These are phyloP conservation scores for Lineus longissimus DNA, from an alignment of 1,140 invertebrate species.

Conservation along the genomic window DNA sequence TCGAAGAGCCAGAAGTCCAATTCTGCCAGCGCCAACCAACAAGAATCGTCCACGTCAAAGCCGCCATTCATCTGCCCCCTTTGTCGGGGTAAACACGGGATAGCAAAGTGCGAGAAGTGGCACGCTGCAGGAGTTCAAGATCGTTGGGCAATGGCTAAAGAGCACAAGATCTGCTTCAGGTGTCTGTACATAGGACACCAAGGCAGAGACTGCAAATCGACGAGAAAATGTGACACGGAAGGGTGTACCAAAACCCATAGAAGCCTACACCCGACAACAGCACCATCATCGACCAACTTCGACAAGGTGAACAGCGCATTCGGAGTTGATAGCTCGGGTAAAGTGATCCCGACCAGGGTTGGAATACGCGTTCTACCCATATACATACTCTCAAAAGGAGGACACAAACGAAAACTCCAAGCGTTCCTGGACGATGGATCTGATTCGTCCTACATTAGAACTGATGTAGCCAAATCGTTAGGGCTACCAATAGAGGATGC, in stretches of 20 bases:
- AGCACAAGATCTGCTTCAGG: background rate
- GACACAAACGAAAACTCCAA: background rate
- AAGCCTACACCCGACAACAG: background rate
- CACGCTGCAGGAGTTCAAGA: background rate
- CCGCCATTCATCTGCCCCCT: background rate
- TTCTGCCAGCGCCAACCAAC: too few species aligned
- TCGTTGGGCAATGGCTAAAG: background rate
- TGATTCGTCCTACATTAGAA: background rate
- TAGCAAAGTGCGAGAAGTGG: background rate
- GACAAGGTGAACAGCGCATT: background rate
- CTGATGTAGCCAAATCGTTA: background rate
- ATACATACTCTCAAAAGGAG: background rate
- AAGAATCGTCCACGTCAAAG: too few species aligned
- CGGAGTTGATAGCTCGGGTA: background rate
- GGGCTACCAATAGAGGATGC: background rate
- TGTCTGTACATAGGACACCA: background rate
- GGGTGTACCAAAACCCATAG: background rate
- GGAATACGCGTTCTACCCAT: background rate
- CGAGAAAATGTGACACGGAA: background rate
- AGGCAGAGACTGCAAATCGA: background rate
- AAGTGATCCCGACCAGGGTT: background rate
- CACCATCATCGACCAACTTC: background rate
- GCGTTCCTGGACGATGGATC: constrained; percentile 5
- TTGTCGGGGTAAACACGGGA: background rate
- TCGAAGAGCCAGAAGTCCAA: too few species aligned